These are phyloP conservation scores for Tamandua tetradactyla DNA, from an alignment of 2,797 vertebrate genomes.

Conservation along the genomic window DNA sequence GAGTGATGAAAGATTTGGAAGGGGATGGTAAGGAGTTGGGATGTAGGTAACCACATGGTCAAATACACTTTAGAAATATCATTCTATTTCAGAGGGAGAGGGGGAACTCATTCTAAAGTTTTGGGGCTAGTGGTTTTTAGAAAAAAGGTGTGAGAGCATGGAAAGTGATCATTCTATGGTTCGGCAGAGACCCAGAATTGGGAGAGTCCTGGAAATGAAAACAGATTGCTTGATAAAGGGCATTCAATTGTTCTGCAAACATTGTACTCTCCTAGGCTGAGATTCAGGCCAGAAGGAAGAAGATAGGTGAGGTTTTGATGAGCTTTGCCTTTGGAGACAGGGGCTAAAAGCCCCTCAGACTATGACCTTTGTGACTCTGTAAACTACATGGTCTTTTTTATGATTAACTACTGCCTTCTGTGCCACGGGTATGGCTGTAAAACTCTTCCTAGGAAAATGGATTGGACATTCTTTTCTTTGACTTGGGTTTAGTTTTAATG, in stretches of 20 bases:
- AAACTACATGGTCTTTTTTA: not conserved
- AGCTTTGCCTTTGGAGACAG: not conserved
- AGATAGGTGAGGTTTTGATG: not conserved
- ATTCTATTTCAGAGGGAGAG: not conserved
- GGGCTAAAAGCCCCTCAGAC: not conserved
- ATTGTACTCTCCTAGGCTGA: not conserved
- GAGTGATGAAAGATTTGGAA: not conserved
- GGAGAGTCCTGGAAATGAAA: not conserved
- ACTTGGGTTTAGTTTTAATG: not conserved
- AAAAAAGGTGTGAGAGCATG: not conserved
- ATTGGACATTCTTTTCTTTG: not conserved
- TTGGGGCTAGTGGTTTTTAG: not conserved
- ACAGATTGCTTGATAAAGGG: not conserved
- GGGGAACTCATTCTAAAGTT: not conserved
- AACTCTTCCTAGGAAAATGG: not conserved
- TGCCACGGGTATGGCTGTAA: not conserved
- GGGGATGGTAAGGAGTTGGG: rapidly evolving
- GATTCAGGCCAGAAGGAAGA: not conserved
- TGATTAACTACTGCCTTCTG: not conserved
- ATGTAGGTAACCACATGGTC: not conserved
- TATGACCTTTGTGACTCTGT: not conserved
- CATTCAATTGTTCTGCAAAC: not conserved
- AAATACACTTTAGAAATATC: not conserved
- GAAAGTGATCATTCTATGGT: not conserved
- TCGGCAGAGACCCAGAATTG: not conserved